Evolutionary conservation across 2,797 vertebrate species (phyloP).

Genomic region (Clarias pachynema): DNA sequence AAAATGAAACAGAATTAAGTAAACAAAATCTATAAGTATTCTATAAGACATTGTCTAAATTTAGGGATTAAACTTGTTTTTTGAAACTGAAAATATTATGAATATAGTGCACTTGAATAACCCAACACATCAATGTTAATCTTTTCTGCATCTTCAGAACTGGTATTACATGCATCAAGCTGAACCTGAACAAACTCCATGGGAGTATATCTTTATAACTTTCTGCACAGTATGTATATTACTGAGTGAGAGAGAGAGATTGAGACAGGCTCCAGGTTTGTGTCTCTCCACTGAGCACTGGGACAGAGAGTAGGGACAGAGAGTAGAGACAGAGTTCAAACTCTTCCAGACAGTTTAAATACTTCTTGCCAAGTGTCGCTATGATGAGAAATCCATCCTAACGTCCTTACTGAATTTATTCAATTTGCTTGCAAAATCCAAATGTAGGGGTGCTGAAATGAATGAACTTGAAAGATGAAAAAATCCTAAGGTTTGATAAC

Average conservation of each 20-base stretch:
- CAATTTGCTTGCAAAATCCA: background rate
- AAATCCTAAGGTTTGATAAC: background rate
- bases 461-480: background rate
- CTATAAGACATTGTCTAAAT: background rate
- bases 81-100: background rate
- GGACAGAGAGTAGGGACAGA: too few species aligned
- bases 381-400: conserved; percentile 52
- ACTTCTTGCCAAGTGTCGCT: conserved; percentile 31
- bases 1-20: background rate
- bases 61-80: background rate
- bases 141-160: background rate
- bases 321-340: conserved; percentile 8
- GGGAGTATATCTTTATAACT: background rate
- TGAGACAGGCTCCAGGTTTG: conserved; percentile 30
- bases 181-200: background rate
- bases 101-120: background rate
- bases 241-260: background rate
- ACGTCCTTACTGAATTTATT: conserved; percentile 15
- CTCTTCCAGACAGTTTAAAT: conserved; percentile 25
- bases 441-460: background rate
- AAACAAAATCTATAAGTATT: background rate
- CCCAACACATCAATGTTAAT: background rate
- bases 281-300: conserved; percentile 26
- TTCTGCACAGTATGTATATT: background rate
- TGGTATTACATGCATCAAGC: background rate